Base-by-base conservation (phyloP, 2,113 vertebrate genomes). In the Hippotragus niger region DNA sequence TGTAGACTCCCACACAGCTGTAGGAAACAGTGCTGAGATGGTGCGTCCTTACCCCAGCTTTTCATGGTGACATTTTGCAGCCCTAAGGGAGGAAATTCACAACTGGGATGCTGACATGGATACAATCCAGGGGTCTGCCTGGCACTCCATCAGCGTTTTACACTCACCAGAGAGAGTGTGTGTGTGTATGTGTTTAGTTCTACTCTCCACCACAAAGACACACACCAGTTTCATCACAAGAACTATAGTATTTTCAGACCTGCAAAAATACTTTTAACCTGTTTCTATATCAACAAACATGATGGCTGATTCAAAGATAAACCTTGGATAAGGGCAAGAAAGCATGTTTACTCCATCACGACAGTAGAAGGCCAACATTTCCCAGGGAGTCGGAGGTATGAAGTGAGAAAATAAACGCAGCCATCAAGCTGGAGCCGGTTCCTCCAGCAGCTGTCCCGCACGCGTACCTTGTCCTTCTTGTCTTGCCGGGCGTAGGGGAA, bases 391-490 rank as follows among this genome's bases (percentile, higher is more conserved):
- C 71, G 2, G 19, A 78, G n/a, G 14, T 29, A 29, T 40, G 0
- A 53, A 6, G 15, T 80, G 31, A 57, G 78, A 40, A 7, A 80
- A 1, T 53, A 91, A 87, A 92, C 4, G 2, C 2, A 33, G 64
- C 82, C 71, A 15, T 33, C 40, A 82, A 83, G 8, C 53, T 7
- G 52, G 6, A 98, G 47, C 13, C 3, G 82, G 23, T 55, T 94
- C 91, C 40, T 45, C 58, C 36, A 40, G 17, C 19, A 36, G n/a
- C 83, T 91, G 43, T 40, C 60, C 47, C 43, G 15, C 62, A 57
- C 78, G 94, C 98, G 13, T 99, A 99, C 99, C 99, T 99, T 99
- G 94, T 99, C 99, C 98, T 99, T 99, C 94, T 99, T 99, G 98
- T 99, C 99, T 97, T 99, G 99, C 47, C 99, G 98, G 40, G 99